Evolutionary conservation across 2,797 vertebrate genomes (phyloP).

Genomic region (Crocodylus rhombifer): DNA sequence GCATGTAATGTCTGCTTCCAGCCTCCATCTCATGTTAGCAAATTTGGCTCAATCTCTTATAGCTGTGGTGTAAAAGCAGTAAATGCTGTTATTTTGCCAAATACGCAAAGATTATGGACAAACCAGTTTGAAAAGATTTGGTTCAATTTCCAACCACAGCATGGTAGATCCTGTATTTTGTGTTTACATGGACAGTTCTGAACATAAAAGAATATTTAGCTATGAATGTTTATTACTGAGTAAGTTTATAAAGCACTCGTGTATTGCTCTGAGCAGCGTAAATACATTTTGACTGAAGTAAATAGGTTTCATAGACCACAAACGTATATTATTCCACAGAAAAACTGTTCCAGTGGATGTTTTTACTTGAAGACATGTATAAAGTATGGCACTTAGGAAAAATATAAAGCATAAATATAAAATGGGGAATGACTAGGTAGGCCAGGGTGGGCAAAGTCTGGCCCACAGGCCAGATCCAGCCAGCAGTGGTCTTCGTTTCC

Average conservation of each 20-base stretch:
- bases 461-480: no score
- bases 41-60: background rate
- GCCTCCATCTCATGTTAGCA: background rate
- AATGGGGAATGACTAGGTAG: no score
- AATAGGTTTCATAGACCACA: background rate
- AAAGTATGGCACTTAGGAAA: no score
- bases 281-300: background rate
- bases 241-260: background rate
- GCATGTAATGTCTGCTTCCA: background rate
- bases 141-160: background rate
- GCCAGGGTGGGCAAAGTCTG: no score
- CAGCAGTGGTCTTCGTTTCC: no score
- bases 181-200: background rate
- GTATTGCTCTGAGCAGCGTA: background rate
- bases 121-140: background rate
- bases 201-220: background rate
- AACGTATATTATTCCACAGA: background rate
- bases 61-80: background rate
- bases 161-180: background rate
- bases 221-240: background rate
- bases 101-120: rapidly evolving
- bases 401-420: no score
- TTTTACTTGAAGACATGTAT: no score
- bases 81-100: background rate
- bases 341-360: background rate